Evolutionary conservation across 2,888 invertebrate species (phyloP).

Genomic region (Pachycephus smyrnensis): DNA sequence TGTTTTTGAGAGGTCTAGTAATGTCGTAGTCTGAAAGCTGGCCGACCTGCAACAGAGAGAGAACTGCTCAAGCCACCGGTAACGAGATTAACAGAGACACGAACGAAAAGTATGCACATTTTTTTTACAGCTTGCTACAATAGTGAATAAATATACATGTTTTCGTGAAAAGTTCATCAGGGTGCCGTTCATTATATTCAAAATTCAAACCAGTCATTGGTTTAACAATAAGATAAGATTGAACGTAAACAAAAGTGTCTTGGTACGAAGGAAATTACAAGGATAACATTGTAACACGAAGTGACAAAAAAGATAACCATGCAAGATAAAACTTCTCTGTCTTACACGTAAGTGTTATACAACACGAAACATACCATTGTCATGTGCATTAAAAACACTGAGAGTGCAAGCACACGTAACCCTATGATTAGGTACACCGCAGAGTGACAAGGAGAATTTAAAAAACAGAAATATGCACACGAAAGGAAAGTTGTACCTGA

Average conservation of each 20-base stretch:
- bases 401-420: not conserved
- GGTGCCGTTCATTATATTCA: not conserved
- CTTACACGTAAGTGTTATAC: not conserved
- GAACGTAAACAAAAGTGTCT: not conserved
- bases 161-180: conserved; percentile 1
- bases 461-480: not conserved
- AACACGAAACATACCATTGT: not conserved
- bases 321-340: not conserved
- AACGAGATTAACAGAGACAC: conserved; percentile 40
- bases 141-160: conserved; percentile 14
- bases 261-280: not conserved
- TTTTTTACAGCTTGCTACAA: conserved; percentile 10
- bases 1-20: conserved; percentile 64
- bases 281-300: not conserved
- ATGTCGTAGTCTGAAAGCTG: conserved; percentile 69
- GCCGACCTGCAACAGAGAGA: conserved; percentile 68
- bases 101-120: conserved; percentile 22
- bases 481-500: not conserved
- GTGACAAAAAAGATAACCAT: not conserved
- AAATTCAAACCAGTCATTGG: not conserved
- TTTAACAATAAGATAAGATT: not conserved
- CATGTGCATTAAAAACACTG: not conserved
- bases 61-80: conserved; percentile 61
- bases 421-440: not conserved
- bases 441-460: not conserved